phyloP scores from a whole-genome alignment of 1,140 invertebrate genomes.

The Bombus superbus region DNA sequence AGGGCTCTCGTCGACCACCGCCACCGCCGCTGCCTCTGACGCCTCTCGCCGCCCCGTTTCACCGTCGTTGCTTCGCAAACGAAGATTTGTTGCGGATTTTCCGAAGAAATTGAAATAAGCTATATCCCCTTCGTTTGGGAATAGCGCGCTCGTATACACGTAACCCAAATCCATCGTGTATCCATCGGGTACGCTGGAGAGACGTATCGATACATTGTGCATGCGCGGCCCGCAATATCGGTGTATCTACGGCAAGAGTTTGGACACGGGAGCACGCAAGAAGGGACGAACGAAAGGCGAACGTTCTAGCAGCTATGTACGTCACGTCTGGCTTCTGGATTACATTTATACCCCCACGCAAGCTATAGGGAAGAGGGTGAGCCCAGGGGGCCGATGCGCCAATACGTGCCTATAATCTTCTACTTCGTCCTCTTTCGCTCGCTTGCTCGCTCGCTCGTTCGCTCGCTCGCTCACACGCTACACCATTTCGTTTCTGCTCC shows the following conservation, averaged over 20 bases:
- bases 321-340: constrained; percentile 79
- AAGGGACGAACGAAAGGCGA: constrained; percentile 53
- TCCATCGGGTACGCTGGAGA: not conserved
- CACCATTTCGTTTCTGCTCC: not conserved
- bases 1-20: not conserved
- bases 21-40: too few species aligned
- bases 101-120: constrained; percentile 17
- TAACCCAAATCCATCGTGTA: not conserved
- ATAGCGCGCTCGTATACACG: not conserved
- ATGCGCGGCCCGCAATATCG: not conserved
- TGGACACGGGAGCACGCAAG: constrained; percentile 30
- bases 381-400: constrained; percentile 76
- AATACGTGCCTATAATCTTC: constrained; percentile 80
- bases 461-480: constrained; percentile 38
- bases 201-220: not conserved
- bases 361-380: constrained; percentile 48
- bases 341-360: constrained; percentile 76
- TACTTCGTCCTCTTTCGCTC: constrained; percentile 55
- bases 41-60: not conserved
- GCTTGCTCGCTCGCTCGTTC: constrained; percentile 5
- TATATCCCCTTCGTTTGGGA: not conserved
- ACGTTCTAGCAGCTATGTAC: constrained; percentile 72
- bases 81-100: constrained; percentile 3
- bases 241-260: constrained; percentile 22
- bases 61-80: not conserved